Evolutionary conservation across 2,888 invertebrate genomes (phyloP), one percentile per base, ranked within the genome.

Genomic region (Allolobophora icterica): DNA sequence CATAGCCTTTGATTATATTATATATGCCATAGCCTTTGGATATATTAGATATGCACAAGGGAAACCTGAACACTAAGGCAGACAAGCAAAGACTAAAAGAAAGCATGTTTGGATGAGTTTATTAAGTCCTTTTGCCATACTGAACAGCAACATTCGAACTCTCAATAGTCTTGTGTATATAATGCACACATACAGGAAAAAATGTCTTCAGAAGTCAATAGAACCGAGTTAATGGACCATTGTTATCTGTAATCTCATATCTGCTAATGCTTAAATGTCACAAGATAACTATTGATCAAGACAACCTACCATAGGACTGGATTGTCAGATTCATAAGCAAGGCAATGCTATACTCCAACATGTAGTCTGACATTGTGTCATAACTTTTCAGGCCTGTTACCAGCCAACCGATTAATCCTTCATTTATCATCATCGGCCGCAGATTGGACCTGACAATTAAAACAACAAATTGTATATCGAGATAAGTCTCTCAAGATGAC

Each of bases 291-390:
- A 87, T 17, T 35, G 35, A 87, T 30, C 84, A n/a, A 84, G 33
- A 35, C 8, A 35, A 87, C 90, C 11, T 93, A 93, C 96, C 96
- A 92, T 96, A 95, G 40, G 96, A 95, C 93, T 97, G 96, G 71
- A 97, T 95, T 93, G 97, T 97, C 17, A 97, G 95, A 94, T 97
- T 97, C 96, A 97, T 97, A 38, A 97, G 95, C 24, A 97, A 95
- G 11, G 97, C 97, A 19, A 96, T 96, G n/a, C 96, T 96, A 93
- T 97, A 97, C 94, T 97, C 97, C 93, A 97, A 95, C 87, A 96
- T 96, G 94, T 97, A 97, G 92, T 96, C 95, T 6, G 95, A 95
- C 52, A 96, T 93, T 0, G 96, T 95, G 89, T 95, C 95, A 84
- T 95, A 94, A 91, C 95, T 94, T 84, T 96, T 96, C 91, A 97